phyloP scores from a whole-genome alignment of 2,888 invertebrate species.

The Epistrophe eligans region DNA sequence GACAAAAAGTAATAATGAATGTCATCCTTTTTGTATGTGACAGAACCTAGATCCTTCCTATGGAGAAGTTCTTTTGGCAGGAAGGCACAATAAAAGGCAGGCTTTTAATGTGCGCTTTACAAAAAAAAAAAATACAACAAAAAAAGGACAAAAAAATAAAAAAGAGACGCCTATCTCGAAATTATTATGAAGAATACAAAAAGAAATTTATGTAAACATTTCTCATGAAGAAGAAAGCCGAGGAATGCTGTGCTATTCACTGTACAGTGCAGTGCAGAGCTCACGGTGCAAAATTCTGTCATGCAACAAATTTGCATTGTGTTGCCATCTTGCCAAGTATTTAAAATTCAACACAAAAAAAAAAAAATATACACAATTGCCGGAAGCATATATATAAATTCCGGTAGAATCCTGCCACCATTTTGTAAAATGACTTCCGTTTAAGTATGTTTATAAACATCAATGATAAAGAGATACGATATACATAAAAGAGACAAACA shows the following conservation, averaged over 20 bases:
- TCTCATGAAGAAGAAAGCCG: background rate
- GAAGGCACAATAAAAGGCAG: constrained; percentile 31
- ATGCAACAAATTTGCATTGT: constrained; percentile 46
- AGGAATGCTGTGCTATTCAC: background rate
- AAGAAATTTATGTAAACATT: constrained; percentile 2
- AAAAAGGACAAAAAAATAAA: constrained; percentile 29
- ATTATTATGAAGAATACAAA: constrained; percentile 37
- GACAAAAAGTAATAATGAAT: constrained; percentile 44
- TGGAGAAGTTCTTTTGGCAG: constrained; percentile 32
- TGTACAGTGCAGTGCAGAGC: background rate
- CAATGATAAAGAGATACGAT: constrained; percentile 32
- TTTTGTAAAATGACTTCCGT: constrained; percentile 66
- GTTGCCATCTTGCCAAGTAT: constrained; percentile 21
- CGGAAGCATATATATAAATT: constrained; percentile 50
- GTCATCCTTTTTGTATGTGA: constrained; percentile 40
- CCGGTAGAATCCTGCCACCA: constrained; percentile 28
- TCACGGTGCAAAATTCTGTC: constrained; percentile 9
- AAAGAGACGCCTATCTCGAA: constrained; percentile 43
- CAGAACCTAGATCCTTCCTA: constrained; percentile 16
- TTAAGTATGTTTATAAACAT: constrained; percentile 68
- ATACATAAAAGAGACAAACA: constrained; percentile 13
- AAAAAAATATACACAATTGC: constrained; percentile 29
- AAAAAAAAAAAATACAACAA: background rate
- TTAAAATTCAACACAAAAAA: background rate
- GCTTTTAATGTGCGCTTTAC: constrained; percentile 52